phyloP scores from a whole-genome alignment of 2,888 invertebrate genomes.

The Tupiocoris notatus region DNA sequence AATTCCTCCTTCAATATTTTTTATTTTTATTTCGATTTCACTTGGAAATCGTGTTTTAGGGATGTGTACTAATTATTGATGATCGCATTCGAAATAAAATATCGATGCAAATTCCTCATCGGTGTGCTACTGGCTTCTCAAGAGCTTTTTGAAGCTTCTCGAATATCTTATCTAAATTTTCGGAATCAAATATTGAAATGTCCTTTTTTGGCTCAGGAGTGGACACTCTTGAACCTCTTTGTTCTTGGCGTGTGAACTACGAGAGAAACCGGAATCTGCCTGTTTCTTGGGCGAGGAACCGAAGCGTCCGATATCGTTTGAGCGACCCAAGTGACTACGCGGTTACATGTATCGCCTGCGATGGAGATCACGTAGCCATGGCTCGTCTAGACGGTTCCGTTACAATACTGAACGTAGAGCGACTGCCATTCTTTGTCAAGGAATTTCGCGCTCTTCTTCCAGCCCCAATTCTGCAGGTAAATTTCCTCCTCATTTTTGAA shows the following conservation, averaged over 20 bases:
- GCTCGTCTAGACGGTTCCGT: conserved; percentile 35
- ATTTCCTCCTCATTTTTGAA: not conserved
- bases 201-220: not conserved
- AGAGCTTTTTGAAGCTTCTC: no score
- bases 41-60: no score
- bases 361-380: conserved; percentile 29
- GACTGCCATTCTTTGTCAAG: conserved; percentile 26
- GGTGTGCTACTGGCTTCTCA: no score
- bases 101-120: no score
- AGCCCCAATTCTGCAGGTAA: conserved; percentile 22
- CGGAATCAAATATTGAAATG: not conserved
- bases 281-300: conserved; percentile 35
- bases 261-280: conserved; percentile 38
- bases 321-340: conserved; percentile 24
- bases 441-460: conserved; percentile 29
- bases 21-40: no score
- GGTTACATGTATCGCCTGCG: conserved; percentile 37
- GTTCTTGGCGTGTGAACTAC: conserved; percentile 43
- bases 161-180: no score
- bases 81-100: no score
- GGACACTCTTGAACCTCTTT: conserved; percentile 25
- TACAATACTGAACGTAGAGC: conserved; percentile 40
- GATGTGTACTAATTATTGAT: no score
- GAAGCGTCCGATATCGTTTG: conserved; percentile 31
- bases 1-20: no score